Base-by-base conservation (phyloP, 2,888 invertebrate genomes). In the Epistrophe grossulariae region DNA sequence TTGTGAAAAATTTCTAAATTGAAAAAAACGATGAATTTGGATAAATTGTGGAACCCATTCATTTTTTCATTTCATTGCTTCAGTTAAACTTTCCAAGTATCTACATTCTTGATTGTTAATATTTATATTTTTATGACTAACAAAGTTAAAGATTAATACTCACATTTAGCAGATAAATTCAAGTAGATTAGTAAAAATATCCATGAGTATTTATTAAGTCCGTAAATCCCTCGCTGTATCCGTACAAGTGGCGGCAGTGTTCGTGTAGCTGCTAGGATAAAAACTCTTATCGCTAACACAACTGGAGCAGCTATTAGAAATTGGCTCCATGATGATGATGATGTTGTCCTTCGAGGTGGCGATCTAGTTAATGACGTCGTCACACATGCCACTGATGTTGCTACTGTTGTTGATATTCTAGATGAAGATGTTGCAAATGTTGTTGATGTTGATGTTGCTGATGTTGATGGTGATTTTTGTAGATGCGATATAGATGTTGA, bases 141-240 rank as follows among this genome's bases (percentile, higher is more conserved):
- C n/a, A n/a, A 10, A n/a, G 7, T 15, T 28, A n/a, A 28, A 43
- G 0, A n/a, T 28, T 24, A 6, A 31, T 90, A 92, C 92, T 93
- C 89, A 93, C 92, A 92, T 92, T 92, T 92, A 90, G 92, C 93
- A 92, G 93, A 93, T 90, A 93, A 91, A 91, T 92, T 93, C 91
- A 92, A 92, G 91, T 92, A 93, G 90, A 93, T 92, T 91, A 93
- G 90, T 91, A 93, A 92, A 92, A 92, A 93, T 92, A 93, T 93
- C 92, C 92, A 93, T 91, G 92, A 92, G 91, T 91, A 92, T 91
- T 93, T 93, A 90, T 91, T 91, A 89, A 92, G 91, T 91, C 91
- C 90, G 89, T 91, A 91, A 84, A 91, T 89, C 89, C 90, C 89
- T 90, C 89, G 89, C 88, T 88, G 89, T 88, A 89, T 88, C 89